Percentiles rank a stretch among this genome's conserved stretches.
Evolutionary conservation across 1,140 invertebrate genomes (phyloP).

Genomic region (Batillaria attramentaria): DNA sequence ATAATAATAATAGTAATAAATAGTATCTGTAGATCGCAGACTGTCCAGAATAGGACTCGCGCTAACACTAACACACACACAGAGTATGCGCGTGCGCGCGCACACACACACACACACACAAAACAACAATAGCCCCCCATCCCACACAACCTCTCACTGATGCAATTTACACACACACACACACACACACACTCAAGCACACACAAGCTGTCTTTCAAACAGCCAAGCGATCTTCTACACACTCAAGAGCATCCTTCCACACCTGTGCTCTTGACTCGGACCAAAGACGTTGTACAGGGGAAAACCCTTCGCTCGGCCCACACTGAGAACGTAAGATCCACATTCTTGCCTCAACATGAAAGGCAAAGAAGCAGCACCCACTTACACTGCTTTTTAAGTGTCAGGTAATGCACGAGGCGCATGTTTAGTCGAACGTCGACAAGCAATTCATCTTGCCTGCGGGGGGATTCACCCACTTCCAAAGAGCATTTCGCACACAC

Average conservation of each 20-base stretch:
- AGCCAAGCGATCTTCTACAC: not conserved
- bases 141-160: not conserved
- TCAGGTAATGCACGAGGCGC: no score
- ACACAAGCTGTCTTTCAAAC: not conserved
- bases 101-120: not conserved
- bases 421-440: no score
- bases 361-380: no score
- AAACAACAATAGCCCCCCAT: not conserved
- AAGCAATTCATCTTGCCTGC: no score
- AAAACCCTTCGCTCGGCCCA: no score
- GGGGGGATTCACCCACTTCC: no score
- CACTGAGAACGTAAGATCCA: no score
- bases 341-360: no score
- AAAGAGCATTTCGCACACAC: no score
- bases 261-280: no score
- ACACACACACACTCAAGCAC: slow-evolving; percentile 10
- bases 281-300: no score
- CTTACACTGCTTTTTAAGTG: no score
- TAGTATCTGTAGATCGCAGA: not conserved
- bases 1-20: not conserved
- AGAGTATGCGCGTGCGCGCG: not conserved
- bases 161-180: not conserved
- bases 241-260: not conserved
- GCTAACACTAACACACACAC: not conserved
- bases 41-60: not conserved